These are phyloP conservation scores for Aeoliscus strigatus DNA, from an alignment of 2,797 vertebrate species.

Conservation along the genomic window DNA sequence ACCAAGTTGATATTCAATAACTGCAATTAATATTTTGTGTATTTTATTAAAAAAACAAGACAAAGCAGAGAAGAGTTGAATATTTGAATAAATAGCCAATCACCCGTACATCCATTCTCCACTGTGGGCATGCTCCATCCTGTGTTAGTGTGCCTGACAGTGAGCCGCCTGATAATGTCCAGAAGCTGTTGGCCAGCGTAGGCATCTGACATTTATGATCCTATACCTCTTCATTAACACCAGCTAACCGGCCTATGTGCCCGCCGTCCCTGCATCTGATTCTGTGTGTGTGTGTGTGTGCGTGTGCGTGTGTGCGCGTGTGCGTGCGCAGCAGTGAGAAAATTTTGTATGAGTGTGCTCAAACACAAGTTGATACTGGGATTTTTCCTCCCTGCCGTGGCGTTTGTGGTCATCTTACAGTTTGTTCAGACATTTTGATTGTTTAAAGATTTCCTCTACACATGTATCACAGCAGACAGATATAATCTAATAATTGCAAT, in stretches of 20 bases:
- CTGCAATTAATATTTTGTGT: background rate
- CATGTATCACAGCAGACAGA: too few relatives aligned
- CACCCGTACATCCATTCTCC: constrained; percentile 3
- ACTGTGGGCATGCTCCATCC: constrained; percentile 24
- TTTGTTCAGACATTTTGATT: background rate
- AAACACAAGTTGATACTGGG: constrained; percentile 5
- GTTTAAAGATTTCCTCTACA: too few relatives aligned
- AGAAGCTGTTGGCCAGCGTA: constrained; percentile 79
- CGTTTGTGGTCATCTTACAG: constrained; percentile 2
- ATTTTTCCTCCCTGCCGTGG: constrained; percentile 3
- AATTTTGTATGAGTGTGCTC: constrained; percentile 10
- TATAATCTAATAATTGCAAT: too few relatives aligned
- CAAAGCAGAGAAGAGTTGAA: background rate
- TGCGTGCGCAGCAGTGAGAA: constrained; percentile 20
- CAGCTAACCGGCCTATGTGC: constrained; percentile 80
- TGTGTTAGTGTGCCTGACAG: constrained; percentile 54
- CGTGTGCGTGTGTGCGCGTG: constrained; percentile 22
- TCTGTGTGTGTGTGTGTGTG: constrained; percentile 44
- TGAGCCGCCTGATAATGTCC: constrained; percentile 80
- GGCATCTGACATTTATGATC: constrained; percentile 83
- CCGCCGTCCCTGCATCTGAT: constrained; percentile 45
- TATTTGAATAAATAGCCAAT: background rate
- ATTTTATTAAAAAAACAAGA: background rate
- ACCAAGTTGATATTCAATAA: background rate
- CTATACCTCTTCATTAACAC: constrained; percentile 87